Percentiles rank a stretch among this genome's conserved stretches.
Conservation (phyloP, 2,797 vertebrate genomes). For the Clarias laeviceps region DNA sequence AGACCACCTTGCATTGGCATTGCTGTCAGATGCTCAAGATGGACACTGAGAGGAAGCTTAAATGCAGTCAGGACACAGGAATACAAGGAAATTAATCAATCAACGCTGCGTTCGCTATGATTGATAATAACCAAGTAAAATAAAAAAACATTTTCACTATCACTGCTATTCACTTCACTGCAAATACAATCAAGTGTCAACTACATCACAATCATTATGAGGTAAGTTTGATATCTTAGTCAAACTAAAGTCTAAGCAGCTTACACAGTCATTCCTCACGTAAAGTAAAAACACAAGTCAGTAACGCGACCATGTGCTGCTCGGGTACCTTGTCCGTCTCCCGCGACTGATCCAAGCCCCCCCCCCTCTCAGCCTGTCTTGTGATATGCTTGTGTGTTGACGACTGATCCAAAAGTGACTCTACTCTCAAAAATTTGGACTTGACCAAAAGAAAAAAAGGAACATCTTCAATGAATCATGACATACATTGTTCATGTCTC, state of each 20-base stretch:
- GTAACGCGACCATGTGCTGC: not conserved
- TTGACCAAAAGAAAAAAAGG: not conserved
- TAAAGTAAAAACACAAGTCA: not conserved
- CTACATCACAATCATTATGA: conserved; percentile 67
- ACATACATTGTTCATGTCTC: not conserved
- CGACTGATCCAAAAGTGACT: conserved; percentile 34
- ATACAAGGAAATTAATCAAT: not conserved
- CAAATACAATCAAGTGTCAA: conserved; percentile 63
- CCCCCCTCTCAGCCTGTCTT: conserved; percentile 26
- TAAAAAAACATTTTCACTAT: conserved; percentile 22
- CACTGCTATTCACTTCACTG: conserved; percentile 40
- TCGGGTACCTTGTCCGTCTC: not conserved
- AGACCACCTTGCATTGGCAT: conserved; percentile 62
- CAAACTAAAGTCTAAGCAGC: conserved; percentile 29
- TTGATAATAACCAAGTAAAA: not conserved
- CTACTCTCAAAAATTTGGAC: conserved; percentile 27
- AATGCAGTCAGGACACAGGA: not conserved
- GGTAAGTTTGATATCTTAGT: conserved; percentile 21
- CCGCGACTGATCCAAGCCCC: conserved; percentile 8
- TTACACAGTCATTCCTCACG: conserved; percentile 9
- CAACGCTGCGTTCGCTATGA: not conserved
- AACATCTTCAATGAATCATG: not conserved
- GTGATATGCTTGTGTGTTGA: conserved; percentile 25
- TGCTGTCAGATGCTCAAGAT: conserved; percentile 63
- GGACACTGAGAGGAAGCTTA: conserved; percentile 41